Evolutionary conservation across 2,113 vertebrate species (phyloP).

Genomic region (Rhizomys pruinosus): DNA sequence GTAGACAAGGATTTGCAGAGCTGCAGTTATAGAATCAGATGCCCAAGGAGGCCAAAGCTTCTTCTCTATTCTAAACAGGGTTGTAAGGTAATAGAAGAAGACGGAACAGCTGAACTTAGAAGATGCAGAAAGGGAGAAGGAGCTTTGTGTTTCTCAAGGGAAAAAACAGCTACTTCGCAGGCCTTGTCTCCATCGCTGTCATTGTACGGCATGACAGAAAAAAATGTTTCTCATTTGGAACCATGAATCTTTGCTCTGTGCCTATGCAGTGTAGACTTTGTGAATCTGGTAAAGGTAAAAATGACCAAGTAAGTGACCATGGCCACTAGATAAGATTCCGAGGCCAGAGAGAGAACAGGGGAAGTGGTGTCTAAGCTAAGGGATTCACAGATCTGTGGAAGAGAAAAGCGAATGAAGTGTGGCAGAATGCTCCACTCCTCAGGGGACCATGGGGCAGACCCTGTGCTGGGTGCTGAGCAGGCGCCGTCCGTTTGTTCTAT

Average conservation of each 20-base stretch:
- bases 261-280: background rate
- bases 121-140: background rate
- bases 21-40: background rate
- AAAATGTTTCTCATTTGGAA: background rate
- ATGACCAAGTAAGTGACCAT: background rate
- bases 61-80: background rate
- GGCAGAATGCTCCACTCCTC: background rate
- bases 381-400: background rate
- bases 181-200: background rate
- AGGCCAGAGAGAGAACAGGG: too few species aligned
- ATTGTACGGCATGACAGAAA: background rate
- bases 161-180: background rate
- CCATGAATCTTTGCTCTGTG: background rate
- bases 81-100: background rate
- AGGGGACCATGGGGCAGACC: background rate
- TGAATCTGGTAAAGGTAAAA: conserved; percentile 15
- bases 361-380: background rate
- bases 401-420: background rate
- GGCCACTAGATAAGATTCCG: background rate
- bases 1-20: background rate
- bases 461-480: background rate
- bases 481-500: background rate
- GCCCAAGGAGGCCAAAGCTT: background rate
- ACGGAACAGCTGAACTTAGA: background rate
- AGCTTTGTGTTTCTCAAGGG: background rate